These are phyloP conservation scores for Trissolcus japonicus DNA, from an alignment of 2,888 invertebrate species.

Conservation along the genomic window DNA sequence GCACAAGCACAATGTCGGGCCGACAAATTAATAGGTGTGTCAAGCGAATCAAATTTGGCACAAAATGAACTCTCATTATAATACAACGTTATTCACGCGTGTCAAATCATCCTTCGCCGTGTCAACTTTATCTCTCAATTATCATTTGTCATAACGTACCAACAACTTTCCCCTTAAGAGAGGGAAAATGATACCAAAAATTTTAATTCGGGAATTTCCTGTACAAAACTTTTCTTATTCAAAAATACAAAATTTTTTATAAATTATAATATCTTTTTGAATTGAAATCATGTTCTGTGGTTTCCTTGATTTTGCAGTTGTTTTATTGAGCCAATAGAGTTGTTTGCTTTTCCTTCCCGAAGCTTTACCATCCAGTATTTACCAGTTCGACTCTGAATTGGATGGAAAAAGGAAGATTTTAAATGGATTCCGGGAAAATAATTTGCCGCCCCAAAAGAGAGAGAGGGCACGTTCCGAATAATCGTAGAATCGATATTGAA, in stretches of 20 bases:
- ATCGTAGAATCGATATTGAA: slow-evolving; percentile 21
- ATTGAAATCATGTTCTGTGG: too few relatives aligned
- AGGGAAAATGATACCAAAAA: too few relatives aligned
- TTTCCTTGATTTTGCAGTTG: too few relatives aligned
- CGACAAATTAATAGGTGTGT: slow-evolving; percentile 5
- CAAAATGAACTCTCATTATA: slow-evolving; percentile 2
- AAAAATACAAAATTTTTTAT: too few relatives aligned
- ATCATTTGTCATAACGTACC: background rate
- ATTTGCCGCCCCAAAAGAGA: background rate
- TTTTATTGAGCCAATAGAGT: too few relatives aligned
- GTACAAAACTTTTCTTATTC: too few relatives aligned
- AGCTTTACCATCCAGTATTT: too few relatives aligned
- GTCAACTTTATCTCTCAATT: background rate
- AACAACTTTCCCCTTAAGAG: background rate
- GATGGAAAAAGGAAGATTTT: background rate
- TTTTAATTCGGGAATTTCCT: too few relatives aligned
- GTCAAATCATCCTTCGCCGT: background rate
- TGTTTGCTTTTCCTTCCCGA: too few relatives aligned
- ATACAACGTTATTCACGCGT: background rate
- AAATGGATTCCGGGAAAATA: background rate
- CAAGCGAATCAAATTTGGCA: slow-evolving; percentile 22
- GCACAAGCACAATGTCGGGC: background rate
- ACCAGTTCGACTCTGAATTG: too few relatives aligned
- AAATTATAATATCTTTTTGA: too few relatives aligned
- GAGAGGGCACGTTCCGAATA: slow-evolving; percentile 14